Conservation (phyloP, 2,797 vertebrate species). For the Pyrrhura leucotis region DNA sequence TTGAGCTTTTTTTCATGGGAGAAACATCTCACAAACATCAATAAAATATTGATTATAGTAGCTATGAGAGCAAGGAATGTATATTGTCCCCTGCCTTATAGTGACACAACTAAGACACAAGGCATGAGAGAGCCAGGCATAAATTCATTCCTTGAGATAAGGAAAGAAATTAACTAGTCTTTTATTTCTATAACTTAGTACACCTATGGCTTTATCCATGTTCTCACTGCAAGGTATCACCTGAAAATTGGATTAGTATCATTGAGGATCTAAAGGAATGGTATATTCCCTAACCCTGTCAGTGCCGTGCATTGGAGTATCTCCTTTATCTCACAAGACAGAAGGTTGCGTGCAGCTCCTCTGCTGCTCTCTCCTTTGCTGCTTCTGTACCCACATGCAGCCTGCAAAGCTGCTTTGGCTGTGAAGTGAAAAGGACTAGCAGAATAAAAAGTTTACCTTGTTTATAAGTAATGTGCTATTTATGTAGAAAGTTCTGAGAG, state of each 20-base stretch:
- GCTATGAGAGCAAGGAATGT: neutral
- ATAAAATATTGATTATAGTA: neutral
- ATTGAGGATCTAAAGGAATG: neutral
- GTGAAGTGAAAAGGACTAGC: neutral
- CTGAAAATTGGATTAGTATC: neutral
- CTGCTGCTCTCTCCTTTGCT: accelerated
- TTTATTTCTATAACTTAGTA: neutral
- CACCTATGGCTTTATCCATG: neutral
- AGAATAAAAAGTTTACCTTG: neutral
- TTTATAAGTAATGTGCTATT: neutral
- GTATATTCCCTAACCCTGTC: neutral
- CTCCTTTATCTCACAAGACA: neutral
- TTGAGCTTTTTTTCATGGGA: neutral
- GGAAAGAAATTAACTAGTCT: neutral
- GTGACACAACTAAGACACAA: neutral
- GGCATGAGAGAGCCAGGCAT: accelerated
- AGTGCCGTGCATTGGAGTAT: accelerated
- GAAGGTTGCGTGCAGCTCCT: neutral
- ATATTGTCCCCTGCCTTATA: neutral
- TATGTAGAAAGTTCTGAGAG: constrained; percentile 6
- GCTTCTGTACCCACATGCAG: accelerated
- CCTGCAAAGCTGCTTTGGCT: neutral
- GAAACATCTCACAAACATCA: neutral
- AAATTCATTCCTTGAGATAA: neutral
- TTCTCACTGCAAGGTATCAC: neutral